phyloP scores from a whole-genome alignment of 2,797 vertebrate species.

The Sebastiscus albofasciatus region DNA sequence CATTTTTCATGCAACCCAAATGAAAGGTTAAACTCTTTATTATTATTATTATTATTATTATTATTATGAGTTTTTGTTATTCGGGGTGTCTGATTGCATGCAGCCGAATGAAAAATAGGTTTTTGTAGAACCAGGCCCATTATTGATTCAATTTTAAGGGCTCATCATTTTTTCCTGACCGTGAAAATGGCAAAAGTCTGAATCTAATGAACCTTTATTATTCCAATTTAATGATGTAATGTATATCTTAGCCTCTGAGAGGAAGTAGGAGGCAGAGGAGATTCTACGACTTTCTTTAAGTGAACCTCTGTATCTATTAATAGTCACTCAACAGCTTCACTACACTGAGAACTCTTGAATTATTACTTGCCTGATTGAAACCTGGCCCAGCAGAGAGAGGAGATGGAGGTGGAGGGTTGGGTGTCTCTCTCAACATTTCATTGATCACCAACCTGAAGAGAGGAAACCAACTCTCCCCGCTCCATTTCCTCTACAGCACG shows the following conservation, averaged over 20 bases:
- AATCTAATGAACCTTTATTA: not conserved
- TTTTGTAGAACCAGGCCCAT: too few relatives aligned
- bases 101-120: not conserved
- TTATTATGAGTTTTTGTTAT: not conserved
- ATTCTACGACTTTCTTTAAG: not conserved
- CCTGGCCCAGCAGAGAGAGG: not conserved
- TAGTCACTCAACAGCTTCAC: not conserved
- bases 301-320: too few relatives aligned
- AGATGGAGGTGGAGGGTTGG: not conserved
- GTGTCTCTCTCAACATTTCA: not conserved
- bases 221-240: not conserved
- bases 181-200: too few relatives aligned
- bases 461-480: not conserved
- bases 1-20: slow-evolving; percentile 43
- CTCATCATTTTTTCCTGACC: too few relatives aligned
- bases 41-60: too few relatives aligned
- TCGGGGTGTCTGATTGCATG: not conserved
- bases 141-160: too few relatives aligned
- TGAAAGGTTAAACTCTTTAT: not conserved
- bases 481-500: not conserved
- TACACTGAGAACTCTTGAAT: not conserved
- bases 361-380: not conserved
- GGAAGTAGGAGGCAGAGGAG: not conserved
- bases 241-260: not conserved
- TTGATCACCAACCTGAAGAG: not conserved